Base-by-base conservation (phyloP, 2,113 vertebrate species). In the Chloebia gouldiae region DNA sequence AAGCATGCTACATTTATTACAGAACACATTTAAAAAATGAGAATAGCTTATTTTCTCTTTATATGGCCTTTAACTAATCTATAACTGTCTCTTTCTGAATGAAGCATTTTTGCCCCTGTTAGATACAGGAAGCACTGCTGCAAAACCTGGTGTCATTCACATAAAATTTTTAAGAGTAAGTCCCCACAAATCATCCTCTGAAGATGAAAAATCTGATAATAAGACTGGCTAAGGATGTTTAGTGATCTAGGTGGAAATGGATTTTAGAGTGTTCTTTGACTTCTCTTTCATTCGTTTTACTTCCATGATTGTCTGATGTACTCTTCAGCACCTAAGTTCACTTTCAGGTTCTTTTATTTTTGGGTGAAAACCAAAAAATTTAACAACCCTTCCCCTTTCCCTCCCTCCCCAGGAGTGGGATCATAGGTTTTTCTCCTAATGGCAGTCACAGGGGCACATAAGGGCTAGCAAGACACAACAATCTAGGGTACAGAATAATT, bases 331-430 rank as follows among this genome's bases (percentile, higher is more conserved):
- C 3, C 2, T 4, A 59, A 24, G 7, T 54, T 51, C 28, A 45
- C 23, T 50, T 11, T 66, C 17, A 19, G 6, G 24, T 71, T 82
- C n/a, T 59, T 75, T 70, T 44, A 23, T 19, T 75, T 82, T 90
- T 49, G 50, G 15, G 2, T 5, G 6, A 57, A 53, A 45, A 2
- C 11, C 1, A 12, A 65, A 64, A 27, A 13, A 47, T 2, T 40
- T 54, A 40, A 21, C 6, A 65, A 20, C 1, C 0, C 64, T 85
- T 56, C 7, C 16, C 3, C 1, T 68, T 90, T 47, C 9, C 11
- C 16, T 13, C 7, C 4, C 2, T 8, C 4, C 4, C 4, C 6
- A 19, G 8, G n/a, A 57, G 24, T 21, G 11, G 14, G 7, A 22
- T 44, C 16, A 70, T 8, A 33, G 13, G 4, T 65, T 82, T 88